A percentile compares a stretch with the other conserved stretches of the same genome.
phyloP scores from a whole-genome alignment of 2,888 invertebrate species.

The Microdon myrmicae region DNA sequence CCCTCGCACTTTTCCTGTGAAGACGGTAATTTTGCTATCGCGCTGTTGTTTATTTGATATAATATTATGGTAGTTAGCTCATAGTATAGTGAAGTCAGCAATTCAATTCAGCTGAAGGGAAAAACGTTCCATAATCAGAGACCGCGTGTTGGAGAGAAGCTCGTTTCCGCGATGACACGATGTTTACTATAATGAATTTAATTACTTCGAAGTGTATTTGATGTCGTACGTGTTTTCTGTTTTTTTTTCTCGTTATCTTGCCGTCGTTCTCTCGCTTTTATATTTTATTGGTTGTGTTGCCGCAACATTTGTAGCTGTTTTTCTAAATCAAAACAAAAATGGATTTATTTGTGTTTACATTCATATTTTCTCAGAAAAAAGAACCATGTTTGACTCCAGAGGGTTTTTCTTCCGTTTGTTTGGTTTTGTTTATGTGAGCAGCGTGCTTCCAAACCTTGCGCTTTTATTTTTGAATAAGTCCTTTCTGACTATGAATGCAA shows the following conservation, averaged over 20 bases:
- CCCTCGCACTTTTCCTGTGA: slow-evolving; percentile 28
- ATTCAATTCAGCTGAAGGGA: slow-evolving; percentile 45
- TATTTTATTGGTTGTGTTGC: slow-evolving; percentile 47
- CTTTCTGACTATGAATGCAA: no score
- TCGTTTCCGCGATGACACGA: slow-evolving; percentile 40
- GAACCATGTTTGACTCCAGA: no score
- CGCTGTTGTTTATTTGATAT: slow-evolving; percentile 27
- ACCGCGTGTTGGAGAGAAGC: slow-evolving; percentile 50
- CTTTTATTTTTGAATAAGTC: no score
- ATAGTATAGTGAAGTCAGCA: slow-evolving; percentile 50
- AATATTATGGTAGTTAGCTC: slow-evolving; percentile 40
- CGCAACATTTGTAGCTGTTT: slow-evolving; percentile 42
- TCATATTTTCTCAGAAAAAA: slow-evolving; percentile 17
- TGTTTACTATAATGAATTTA: slow-evolving; percentile 53
- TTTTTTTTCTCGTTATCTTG: slow-evolving; percentile 25
- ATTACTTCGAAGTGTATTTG: slow-evolving; percentile 52
- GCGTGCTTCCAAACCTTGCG: no score
- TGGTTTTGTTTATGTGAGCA: no score
- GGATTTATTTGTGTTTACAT: slow-evolving; percentile 49
- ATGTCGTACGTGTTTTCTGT: slow-evolving; percentile 45
- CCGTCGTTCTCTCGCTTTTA: slow-evolving; percentile 43
- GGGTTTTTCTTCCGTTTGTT: no score
- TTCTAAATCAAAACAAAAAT: slow-evolving; percentile 48
- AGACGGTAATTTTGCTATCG: slow-evolving; percentile 25
- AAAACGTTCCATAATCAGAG: slow-evolving; percentile 49